phyloP scores from a whole-genome alignment of 2,888 invertebrate species.

The Dinocampus coccinellae region DNA sequence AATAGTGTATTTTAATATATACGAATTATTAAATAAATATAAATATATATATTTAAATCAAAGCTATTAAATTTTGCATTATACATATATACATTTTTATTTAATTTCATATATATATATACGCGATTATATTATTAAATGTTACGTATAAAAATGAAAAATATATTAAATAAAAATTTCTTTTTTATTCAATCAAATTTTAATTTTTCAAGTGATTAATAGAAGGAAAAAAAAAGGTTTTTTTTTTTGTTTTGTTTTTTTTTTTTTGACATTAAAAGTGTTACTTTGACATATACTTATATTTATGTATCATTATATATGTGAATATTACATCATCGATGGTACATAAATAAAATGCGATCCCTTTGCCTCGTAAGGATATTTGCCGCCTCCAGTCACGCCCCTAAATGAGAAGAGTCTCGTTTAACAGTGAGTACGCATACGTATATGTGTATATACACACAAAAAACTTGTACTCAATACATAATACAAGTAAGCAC shows the following conservation, averaged over 20 bases:
- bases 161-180: not conserved
- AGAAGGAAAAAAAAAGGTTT: not conserved
- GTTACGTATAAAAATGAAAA: too few species aligned
- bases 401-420: conserved; percentile 49
- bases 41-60: conserved; percentile 10
- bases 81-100: not conserved
- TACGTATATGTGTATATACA: too few species aligned
- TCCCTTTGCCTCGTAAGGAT: conserved; percentile 32
- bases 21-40: not conserved
- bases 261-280: not conserved
- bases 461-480: not conserved
- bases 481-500: not conserved
- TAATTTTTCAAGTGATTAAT: too few species aligned
- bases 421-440: conserved; percentile 31
- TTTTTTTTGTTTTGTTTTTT: not conserved
- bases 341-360: conserved; percentile 32
- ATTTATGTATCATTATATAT: conserved; percentile 20
- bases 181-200: not conserved
- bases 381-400: conserved; percentile 44
- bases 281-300: conserved; percentile 27
- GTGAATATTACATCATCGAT: conserved; percentile 26
- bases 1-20: not conserved
- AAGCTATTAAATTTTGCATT: not conserved
- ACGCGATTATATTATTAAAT: not conserved
- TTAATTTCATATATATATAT: not conserved